phyloP scores from a whole-genome alignment of 2,113 vertebrate species.

The Cercocebus atys region DNA sequence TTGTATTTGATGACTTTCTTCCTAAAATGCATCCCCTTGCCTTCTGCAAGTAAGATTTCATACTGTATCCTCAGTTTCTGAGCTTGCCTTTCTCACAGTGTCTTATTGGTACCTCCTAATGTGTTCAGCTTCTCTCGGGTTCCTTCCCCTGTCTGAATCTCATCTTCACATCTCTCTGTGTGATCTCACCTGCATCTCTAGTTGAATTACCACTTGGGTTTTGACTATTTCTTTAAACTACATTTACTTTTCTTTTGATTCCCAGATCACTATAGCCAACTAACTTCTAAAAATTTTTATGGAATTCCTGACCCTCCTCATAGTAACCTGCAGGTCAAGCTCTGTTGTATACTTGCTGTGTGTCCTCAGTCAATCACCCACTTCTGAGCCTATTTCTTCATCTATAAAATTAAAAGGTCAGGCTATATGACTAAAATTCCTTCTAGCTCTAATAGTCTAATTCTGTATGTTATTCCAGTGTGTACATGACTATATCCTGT shows the following conservation, averaged over 20 bases:
- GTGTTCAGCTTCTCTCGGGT: neutral
- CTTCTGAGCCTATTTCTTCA: neutral
- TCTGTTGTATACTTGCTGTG: neutral
- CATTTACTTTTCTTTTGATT: neutral
- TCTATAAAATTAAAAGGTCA: neutral
- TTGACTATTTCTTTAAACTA: neutral
- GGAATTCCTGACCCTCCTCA: neutral
- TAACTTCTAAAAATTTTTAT: neutral
- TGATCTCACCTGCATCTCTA: neutral
- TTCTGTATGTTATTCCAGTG: neutral
- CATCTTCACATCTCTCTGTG: neutral
- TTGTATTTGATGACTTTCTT: neutral
- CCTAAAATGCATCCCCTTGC: neutral
- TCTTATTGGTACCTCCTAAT: neutral
- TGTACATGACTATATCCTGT: neutral
- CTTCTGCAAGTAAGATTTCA: neutral
- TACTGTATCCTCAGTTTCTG: neutral
- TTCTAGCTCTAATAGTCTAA: neutral
- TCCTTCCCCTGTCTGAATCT: neutral
- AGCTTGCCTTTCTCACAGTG: neutral
- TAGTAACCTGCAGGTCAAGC: neutral
- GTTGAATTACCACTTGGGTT: neutral
- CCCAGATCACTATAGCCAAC: neutral
- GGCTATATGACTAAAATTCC: neutral
- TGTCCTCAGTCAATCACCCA: neutral